A percentile compares a stretch with the other conserved stretches of the same genome.
These are phyloP conservation scores for Clarias magur DNA, from an alignment of 2,113 vertebrate species.

Conservation along the genomic window DNA sequence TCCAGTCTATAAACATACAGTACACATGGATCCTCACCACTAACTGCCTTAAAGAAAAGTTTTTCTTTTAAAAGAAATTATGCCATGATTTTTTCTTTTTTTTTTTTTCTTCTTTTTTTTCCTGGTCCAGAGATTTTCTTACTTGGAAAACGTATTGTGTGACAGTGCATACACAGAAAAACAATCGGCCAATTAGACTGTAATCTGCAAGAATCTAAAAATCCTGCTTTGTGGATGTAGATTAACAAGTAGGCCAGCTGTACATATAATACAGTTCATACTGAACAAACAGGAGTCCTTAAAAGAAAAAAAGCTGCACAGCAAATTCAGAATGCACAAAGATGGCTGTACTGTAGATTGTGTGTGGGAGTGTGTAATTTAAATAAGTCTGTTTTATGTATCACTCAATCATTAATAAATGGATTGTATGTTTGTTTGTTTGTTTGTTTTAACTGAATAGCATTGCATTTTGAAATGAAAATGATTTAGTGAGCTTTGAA, in stretches of 20 bases:
- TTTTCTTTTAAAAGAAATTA: background rate
- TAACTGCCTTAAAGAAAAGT: background rate
- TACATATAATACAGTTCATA: background rate
- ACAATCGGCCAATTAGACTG: background rate
- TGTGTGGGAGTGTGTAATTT: background rate
- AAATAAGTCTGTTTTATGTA: background rate
- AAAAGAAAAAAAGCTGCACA: background rate
- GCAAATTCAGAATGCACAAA: background rate
- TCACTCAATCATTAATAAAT: background rate
- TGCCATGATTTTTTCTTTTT: background rate
- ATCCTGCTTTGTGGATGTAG: background rate
- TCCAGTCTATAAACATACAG: background rate
- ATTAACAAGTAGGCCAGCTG: background rate
- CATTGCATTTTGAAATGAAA: background rate
- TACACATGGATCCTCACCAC: background rate
- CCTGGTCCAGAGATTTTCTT: background rate
- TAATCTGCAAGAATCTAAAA: background rate
- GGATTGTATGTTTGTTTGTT: background rate
- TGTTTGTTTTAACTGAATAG: background rate
- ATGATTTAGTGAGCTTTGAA: background rate
- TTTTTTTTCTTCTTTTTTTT: too few species aligned
- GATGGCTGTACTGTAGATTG: background rate
- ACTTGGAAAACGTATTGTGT: background rate
- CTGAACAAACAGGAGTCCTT: background rate
- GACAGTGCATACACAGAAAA: background rate